These are phyloP conservation scores for Acrocephalus arundinaceus DNA, from an alignment of 2,113 vertebrate genomes.

Conservation along the genomic window DNA sequence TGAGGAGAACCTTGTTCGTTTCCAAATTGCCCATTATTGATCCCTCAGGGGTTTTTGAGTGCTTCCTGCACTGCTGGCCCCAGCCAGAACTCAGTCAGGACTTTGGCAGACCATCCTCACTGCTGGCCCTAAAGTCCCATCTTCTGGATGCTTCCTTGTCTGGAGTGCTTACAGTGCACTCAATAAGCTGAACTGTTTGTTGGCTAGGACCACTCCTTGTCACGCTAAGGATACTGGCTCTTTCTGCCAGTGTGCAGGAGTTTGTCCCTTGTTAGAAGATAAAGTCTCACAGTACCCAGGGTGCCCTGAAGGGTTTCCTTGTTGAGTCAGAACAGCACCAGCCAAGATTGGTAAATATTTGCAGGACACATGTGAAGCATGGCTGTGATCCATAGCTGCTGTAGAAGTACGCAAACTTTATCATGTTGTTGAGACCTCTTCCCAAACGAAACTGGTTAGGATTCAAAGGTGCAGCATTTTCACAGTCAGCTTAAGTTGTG, in stretches of 20 bases:
- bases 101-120: not conserved
- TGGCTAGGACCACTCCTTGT: not conserved
- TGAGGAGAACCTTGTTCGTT: not conserved
- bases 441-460: not conserved
- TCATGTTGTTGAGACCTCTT: not conserved
- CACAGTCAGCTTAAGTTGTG: not conserved
- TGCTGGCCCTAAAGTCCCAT: not conserved
- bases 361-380: not conserved
- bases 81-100: not conserved
- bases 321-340: not conserved
- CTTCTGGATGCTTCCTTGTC: not conserved
- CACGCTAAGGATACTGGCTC: not conserved
- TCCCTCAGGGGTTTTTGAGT: not conserved
- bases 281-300: not conserved
- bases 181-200: not conserved
- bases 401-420: not conserved
- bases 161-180: not conserved
- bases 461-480: constrained; percentile 1
- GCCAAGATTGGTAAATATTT: not conserved
- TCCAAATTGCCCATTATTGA: not conserved
- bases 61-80: not conserved
- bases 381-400: not conserved
- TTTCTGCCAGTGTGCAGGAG: not conserved
- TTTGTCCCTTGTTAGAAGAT: not conserved
- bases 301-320: not conserved